A percentile compares a stretch with the other conserved stretches of the same genome.
Evolutionary conservation across 2,888 invertebrate genomes (phyloP).

Genomic region (Drosophila nigricruria): DNA sequence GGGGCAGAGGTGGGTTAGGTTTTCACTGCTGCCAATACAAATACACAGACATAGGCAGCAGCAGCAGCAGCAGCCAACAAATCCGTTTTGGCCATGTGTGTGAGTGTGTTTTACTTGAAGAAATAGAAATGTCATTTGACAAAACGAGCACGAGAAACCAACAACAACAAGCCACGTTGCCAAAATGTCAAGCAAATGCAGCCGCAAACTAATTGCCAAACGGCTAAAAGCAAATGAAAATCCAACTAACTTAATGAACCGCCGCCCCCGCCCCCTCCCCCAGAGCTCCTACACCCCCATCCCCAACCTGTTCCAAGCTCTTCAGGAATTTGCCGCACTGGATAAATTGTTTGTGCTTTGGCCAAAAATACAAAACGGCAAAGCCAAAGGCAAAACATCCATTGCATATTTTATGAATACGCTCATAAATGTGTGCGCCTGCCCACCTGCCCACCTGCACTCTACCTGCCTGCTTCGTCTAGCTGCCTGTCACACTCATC

Average conservation of each 20-base stretch:
- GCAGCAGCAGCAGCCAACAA: conserved; percentile 31
- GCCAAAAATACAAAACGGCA: background rate
- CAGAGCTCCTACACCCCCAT: too few relatives aligned
- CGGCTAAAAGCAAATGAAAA: conserved; percentile 43
- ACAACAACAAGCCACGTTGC: conserved; percentile 24
- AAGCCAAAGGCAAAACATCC: conserved; percentile 2
- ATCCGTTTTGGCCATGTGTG: conserved; percentile 55
- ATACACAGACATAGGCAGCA: conserved; percentile 22
- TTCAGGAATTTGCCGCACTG: conserved; percentile 27
- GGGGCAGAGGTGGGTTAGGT: background rate
- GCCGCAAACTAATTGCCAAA: conserved; percentile 74
- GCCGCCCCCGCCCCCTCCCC: background rate
- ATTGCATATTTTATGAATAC: conserved; percentile 46
- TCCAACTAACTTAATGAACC: conserved; percentile 59
- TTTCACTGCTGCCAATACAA: conserved; percentile 48
- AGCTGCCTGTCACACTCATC: conserved; percentile 37
- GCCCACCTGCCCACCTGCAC: background rate
- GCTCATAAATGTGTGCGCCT: conserved; percentile 26
- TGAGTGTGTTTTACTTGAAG: conserved; percentile 57
- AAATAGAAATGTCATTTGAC: conserved; percentile 80
- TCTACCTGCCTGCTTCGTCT: background rate
- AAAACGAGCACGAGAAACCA: conserved; percentile 68
- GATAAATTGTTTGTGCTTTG: conserved; percentile 39
- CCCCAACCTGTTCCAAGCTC: background rate
- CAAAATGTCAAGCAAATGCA: conserved; percentile 73